phyloP scores from a whole-genome alignment of 2,888 invertebrate genomes.

The Amitus sp. region DNA sequence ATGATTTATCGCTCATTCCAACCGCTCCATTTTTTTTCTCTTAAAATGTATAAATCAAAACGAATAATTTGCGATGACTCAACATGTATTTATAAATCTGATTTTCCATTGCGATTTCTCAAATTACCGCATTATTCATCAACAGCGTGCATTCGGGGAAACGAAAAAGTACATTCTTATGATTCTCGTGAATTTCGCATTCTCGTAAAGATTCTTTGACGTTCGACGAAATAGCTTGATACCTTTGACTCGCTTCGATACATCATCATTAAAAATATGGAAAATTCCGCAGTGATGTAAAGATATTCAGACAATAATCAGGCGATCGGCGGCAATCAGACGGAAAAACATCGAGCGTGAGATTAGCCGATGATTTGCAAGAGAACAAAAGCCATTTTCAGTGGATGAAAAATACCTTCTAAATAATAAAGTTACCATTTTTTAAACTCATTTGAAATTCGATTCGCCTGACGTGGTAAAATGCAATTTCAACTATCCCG shows the following conservation, averaged over 20 bases:
- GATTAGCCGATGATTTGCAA: slow-evolving; percentile 23
- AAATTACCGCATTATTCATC: background rate
- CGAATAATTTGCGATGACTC: slow-evolving; percentile 27
- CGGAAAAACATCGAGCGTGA: slow-evolving; percentile 30
- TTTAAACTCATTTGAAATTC: too few relatives aligned
- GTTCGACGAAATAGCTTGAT: slow-evolving; percentile 80
- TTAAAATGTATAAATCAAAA: slow-evolving; percentile 13
- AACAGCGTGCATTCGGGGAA: too few relatives aligned
- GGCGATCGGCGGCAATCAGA: slow-evolving; percentile 17
- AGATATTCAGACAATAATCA: slow-evolving; percentile 25
- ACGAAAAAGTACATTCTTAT: background rate
- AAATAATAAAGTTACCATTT: too few relatives aligned
- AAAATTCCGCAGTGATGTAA: slow-evolving; percentile 24
- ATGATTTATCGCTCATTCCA: background rate
- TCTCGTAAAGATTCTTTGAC: too few relatives aligned
- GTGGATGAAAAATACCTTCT: too few relatives aligned
- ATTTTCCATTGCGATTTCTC: slow-evolving; percentile 3
- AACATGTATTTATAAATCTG: slow-evolving; percentile 15
- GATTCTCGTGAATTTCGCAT: background rate
- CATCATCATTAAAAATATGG: slow-evolving; percentile 71
- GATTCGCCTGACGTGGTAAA: too few relatives aligned
- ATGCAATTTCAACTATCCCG: too few relatives aligned
- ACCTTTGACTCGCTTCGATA: slow-evolving; percentile 86
- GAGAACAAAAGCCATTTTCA: background rate
- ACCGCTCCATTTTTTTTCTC: slow-evolving; percentile 18